These are phyloP conservation scores for Macheiramphus alcinus DNA, from an alignment of 2,113 vertebrate species.

Conservation along the genomic window DNA sequence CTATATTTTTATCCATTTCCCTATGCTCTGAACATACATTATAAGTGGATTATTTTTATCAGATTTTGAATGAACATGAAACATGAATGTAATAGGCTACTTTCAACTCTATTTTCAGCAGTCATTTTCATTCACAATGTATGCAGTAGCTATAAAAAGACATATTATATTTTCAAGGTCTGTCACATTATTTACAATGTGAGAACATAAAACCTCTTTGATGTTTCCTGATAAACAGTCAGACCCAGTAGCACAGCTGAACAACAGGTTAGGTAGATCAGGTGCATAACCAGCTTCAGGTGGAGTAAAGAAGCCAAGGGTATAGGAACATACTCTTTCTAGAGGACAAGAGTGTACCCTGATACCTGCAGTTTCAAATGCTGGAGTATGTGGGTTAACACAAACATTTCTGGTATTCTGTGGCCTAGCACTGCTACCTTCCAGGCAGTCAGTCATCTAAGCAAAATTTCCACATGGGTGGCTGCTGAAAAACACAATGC, in stretches of 20 bases:
- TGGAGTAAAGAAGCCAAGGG: constrained; percentile 36
- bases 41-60: not conserved
- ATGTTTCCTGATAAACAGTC: constrained; percentile 50
- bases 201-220: constrained; percentile 35
- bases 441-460: constrained; percentile 65
- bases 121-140: constrained; percentile 47
- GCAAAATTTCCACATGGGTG: constrained; percentile 63
- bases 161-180: constrained; percentile 70
- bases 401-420: constrained; percentile 31
- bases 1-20: constrained; percentile 1
- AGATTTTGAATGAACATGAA: not conserved
- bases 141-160: constrained; percentile 65
- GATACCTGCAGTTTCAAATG: not conserved
- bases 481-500: constrained; percentile 60
- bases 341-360: not conserved
- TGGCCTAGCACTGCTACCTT: constrained; percentile 46
- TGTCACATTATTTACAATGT: constrained; percentile 65
- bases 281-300: constrained; percentile 17
- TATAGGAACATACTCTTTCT: constrained; percentile 10
- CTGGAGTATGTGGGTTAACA: constrained; percentile 21
- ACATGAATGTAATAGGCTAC: constrained; percentile 16
- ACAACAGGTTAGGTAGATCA: not conserved
- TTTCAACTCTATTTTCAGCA: constrained; percentile 62
- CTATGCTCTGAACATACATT: not conserved
- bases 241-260: not conserved